phyloP scores from a whole-genome alignment of 2,797 vertebrate genomes.

The Chiroxiphia lanceolata region DNA sequence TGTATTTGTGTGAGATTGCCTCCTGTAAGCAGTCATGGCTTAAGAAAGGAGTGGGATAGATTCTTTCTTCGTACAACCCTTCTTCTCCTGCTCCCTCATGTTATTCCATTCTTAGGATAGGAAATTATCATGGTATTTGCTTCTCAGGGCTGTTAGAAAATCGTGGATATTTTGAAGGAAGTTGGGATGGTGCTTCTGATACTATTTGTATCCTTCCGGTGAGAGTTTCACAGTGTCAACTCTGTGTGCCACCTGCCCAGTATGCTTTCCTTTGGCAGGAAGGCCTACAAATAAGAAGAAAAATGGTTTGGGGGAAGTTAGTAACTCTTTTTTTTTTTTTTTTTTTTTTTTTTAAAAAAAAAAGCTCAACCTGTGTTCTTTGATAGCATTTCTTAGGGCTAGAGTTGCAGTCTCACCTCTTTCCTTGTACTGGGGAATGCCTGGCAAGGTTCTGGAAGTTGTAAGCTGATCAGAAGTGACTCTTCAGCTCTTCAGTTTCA shows the following conservation, averaged over 20 bases:
- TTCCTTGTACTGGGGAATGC: neutral
- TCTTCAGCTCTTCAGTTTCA: neutral
- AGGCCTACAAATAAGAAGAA: neutral
- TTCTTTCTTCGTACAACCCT: neutral
- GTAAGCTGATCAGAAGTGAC: conserved; percentile 13
- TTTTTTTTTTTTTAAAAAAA: neutral
- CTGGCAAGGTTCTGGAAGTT: neutral
- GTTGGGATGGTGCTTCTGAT: neutral
- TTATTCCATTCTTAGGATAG: neutral
- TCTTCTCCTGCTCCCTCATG: neutral
- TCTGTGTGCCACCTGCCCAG: conserved; percentile 1
- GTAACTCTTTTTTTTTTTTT: neutral
- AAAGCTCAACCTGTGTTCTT: neutral
- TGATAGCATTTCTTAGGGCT: neutral
- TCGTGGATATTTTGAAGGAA: neutral
- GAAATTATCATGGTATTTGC: neutral
- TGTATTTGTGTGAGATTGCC: neutral
- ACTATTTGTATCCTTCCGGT: neutral
- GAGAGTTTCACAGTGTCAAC: neutral
- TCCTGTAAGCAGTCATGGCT: neutral
- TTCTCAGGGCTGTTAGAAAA: neutral
- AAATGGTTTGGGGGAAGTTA: neutral
- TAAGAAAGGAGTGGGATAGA: neutral
- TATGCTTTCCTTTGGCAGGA: neutral
- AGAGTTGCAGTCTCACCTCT: neutral